Evolutionary conservation across 2,113 vertebrate species (phyloP).

Genomic region (Bostrychus sinensis): DNA sequence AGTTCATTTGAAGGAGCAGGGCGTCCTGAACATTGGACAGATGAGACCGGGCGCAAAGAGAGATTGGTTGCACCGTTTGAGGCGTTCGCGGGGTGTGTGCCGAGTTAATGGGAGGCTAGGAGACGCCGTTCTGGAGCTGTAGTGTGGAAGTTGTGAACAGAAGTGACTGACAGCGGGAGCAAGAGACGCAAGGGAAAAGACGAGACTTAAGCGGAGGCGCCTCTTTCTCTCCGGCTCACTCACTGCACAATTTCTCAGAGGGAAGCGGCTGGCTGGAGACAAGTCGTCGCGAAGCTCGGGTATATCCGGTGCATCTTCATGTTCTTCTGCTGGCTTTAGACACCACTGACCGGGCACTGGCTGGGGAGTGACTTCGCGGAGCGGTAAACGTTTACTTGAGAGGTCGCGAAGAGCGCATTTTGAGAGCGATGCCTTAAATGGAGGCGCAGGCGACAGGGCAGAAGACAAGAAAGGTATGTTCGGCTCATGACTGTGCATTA

Average conservation of each 20-base stretch:
- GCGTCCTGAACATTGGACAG: constrained; percentile 28
- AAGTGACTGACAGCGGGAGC: constrained; percentile 18
- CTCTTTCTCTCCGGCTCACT: constrained; percentile 13
- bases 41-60: constrained; percentile 41
- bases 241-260: constrained; percentile 17
- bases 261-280: constrained; percentile 50
- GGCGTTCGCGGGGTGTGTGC: not conserved
- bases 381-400: constrained; percentile 34
- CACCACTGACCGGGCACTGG: constrained; percentile 31
- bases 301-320: constrained; percentile 24
- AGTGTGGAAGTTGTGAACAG: constrained; percentile 53
- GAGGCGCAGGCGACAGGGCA: constrained; percentile 21
- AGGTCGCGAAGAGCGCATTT: constrained; percentile 31
- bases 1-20: constrained; percentile 41
- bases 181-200: constrained; percentile 14
- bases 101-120: not conserved
- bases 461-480: constrained; percentile 58
- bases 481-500: constrained; percentile 38
- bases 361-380: constrained; percentile 38
- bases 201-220: constrained; percentile 19
- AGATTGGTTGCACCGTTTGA: constrained; percentile 48
- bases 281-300: constrained; percentile 52
- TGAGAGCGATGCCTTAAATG: constrained; percentile 38
- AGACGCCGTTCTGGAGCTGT: constrained; percentile 44
- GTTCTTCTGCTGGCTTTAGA: not conserved